Percentiles rank a stretch among this genome's conserved stretches.
These are phyloP conservation scores for Luscinia megarhynchos DNA, from an alignment of 2,797 vertebrate species.

Conservation along the genomic window DNA sequence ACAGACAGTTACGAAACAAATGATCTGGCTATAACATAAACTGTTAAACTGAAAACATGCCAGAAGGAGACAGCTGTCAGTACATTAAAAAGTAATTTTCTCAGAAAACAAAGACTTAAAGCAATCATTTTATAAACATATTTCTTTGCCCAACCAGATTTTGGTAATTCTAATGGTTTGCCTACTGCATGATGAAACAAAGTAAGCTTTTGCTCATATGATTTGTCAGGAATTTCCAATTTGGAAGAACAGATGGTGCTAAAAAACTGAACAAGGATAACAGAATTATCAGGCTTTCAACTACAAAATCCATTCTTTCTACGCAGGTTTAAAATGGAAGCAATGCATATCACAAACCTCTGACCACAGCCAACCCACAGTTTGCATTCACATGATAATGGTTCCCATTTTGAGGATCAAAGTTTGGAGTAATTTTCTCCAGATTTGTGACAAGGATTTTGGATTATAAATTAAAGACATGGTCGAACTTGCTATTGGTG, in stretches of 20 bases:
- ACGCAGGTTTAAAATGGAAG: not conserved
- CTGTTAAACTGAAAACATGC: conserved; percentile 76
- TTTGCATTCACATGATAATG: not conserved
- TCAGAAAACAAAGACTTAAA: conserved; percentile 75
- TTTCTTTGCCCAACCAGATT: conserved; percentile 79
- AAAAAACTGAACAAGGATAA: conserved; percentile 72
- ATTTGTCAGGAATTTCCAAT: conserved; percentile 77
- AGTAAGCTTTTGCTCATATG: conserved; percentile 66
- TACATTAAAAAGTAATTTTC: conserved; percentile 79
- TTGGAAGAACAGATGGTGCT: conserved; percentile 76
- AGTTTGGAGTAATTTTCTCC: not conserved
- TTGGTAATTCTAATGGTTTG: conserved; percentile 64
- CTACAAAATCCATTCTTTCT: conserved; percentile 23
- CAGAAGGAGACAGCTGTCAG: conserved; percentile 78
- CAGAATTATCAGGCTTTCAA: conserved; percentile 42
- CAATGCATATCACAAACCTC: not conserved
- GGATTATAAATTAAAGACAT: not conserved
- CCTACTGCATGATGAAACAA: conserved; percentile 73
- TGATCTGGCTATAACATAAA: conserved; percentile 74
- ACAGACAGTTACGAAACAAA: conserved; percentile 76
- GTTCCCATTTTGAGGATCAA: not conserved
- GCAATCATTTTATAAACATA: conserved; percentile 78
- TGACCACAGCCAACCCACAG: not conserved
- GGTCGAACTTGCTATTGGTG: not conserved
- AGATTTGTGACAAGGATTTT: not conserved